phyloP scores from a whole-genome alignment of 2,113 vertebrate species.

The Melospiza melodia region DNA sequence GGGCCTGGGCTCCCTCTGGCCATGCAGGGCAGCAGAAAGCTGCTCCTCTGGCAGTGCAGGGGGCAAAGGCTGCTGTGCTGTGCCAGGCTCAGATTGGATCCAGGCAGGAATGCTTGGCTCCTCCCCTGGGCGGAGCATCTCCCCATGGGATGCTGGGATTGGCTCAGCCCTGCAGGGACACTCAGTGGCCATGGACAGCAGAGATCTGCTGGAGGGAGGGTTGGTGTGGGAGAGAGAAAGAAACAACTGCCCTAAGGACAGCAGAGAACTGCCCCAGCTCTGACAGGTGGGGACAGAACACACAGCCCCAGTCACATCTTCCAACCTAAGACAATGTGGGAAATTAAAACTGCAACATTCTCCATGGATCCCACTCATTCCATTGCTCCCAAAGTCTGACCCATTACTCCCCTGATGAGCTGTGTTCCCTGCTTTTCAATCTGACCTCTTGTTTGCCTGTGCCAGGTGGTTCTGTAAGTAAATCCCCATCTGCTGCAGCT shows the following conservation, averaged over 20 bases:
- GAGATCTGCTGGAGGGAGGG: no score
- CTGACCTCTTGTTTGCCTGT: not conserved
- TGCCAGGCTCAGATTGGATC: no score
- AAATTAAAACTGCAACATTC: not conserved
- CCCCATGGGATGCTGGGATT: no score
- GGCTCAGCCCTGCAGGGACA: no score
- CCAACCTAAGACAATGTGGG: not conserved
- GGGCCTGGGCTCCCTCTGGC: no score
- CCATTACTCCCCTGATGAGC: not conserved
- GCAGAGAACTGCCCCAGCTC: not conserved
- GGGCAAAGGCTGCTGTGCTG: no score
- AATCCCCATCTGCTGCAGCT: not conserved
- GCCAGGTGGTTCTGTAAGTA: not conserved
- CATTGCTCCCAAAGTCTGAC: not conserved
- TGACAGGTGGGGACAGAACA: accelerated
- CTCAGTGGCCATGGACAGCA: no score
- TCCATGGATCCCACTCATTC: not conserved
- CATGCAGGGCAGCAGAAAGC: no score
- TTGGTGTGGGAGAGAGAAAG: no score
- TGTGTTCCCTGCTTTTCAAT: not conserved
- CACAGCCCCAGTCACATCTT: not conserved
- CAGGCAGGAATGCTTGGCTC: no score
- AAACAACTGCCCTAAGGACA: not conserved
- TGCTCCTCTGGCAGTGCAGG: no score
- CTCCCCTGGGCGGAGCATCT: no score